Percentiles rank a stretch among this genome's conserved stretches.
phyloP scores from a whole-genome alignment of 2,888 invertebrate genomes.

The Pterobdella sp. region DNA sequence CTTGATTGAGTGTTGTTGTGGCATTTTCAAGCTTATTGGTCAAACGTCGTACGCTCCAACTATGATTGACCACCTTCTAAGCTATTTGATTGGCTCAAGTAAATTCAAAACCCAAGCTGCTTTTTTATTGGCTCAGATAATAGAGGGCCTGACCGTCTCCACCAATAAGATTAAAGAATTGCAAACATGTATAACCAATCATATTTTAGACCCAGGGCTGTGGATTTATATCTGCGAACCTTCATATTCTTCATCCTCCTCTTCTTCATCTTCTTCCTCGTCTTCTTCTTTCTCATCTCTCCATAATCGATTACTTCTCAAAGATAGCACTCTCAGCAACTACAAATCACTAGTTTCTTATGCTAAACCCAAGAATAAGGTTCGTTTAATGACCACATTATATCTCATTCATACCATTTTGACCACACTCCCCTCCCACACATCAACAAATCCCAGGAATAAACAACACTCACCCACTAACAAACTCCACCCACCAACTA shows the following conservation, averaged over 20 bases:
- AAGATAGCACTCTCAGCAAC: too few relatives aligned
- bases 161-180: neutral
- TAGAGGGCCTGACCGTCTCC: neutral
- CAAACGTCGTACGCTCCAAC: neutral
- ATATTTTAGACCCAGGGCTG: neutral
- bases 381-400: too few relatives aligned
- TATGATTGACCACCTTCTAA: neutral
- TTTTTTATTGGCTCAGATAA: neutral
- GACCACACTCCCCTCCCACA: too few relatives aligned
- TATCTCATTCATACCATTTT: too few relatives aligned
- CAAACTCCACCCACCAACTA: neutral
- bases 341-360: too few relatives aligned
- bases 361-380: too few relatives aligned
- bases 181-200: neutral
- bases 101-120: neutral
- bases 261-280: neutral
- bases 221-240: conserved; percentile 2
- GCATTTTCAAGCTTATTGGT: conserved; percentile 7
- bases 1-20: conserved; percentile 7
- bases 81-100: neutral
- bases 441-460: too few relatives aligned
- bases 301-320: too few relatives aligned
- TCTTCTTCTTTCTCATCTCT: neutral
- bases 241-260: neutral
- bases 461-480: too few relatives aligned